Evolutionary conservation across 2,113 vertebrate species (phyloP), one percentile per base, ranked within the genome.

Genomic region (Crotophaga sulcirostris): DNA sequence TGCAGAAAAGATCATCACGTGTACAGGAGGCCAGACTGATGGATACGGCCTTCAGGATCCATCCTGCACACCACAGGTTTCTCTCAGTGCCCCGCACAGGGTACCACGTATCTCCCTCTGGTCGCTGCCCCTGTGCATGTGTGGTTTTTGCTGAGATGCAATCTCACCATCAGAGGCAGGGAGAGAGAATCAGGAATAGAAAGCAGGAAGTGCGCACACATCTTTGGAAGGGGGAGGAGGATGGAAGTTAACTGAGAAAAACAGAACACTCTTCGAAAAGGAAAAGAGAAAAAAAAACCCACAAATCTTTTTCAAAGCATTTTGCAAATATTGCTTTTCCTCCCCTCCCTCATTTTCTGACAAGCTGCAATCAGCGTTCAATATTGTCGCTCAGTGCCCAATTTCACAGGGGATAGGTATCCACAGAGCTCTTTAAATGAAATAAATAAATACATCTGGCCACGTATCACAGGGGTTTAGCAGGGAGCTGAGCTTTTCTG

Each of bases 381-480:
- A 94, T 94, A 91, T 96, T 96, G 94, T 91, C 24, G 10, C 76
- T 94, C 86, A 36, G 91, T 12, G 45, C 93, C 91, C 89, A 40
- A 54, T 96, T 89, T 84, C 88, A 68, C 40, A 64, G 58, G 83
- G 93, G 86, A 83, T 96, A 95, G 90, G 90, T 96, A 94, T 86
- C 92, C 94, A 94, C 86, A 66, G 88, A 88, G 86, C 60, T 82
- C 58, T 84, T 77, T 51, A 94, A 96, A 93, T 93, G 77, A 95
- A 97, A 96, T 94, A 97, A 96, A 96, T 96, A 97, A 96, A 94
- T 97, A 95, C 94, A 96, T 95, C 94, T 86, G 94, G 93, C 90
- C 96, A 78, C 34, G 40, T 90, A 86, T 44, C 14, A 1, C 86
- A 70, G 40, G 79, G 88, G 64, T 80, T 93, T 86, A 86, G 73